Evolutionary conservation across 2,113 vertebrate genomes (phyloP), one percentile per base, ranked within the genome.

Genomic region (Panthera uncia): DNA sequence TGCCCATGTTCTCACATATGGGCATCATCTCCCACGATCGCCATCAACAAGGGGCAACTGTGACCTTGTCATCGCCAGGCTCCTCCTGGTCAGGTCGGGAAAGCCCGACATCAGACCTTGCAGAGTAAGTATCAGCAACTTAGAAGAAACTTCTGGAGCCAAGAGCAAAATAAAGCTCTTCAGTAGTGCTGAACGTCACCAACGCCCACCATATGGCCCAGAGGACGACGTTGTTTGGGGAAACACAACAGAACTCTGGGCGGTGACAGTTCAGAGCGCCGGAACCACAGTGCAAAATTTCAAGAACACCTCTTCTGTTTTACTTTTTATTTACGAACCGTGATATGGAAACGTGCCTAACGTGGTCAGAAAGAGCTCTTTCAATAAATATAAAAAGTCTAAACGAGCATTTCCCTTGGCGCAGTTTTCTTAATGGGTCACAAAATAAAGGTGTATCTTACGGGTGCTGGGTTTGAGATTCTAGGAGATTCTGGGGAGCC

Each of bases 121-220:
- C n/a, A 74, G 63, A 82, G n/a, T 18, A 15, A n/a, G 9, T 2
- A 6, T n/a, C 63, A 25, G 68, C 55, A 73, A 27, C 74, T 69
- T 63, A 68, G 90, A 38, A 73, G 52, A 45, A 86, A 84, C 65
- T 78, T 84, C 80, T 80, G 68, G 80, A 88, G 41, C 36, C 73
- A 2, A n/a, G 25, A n/a, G 25, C 1, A 16, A 55, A 66, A 69
- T 8, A 13, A 21, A 5, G 14, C 81, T 93, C 88, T 82, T 36
- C 76, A 52, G 63, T 63, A 90, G 92, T 5, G 27, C 36, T 27
- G 12, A 8, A 1, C 11, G 3, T 7, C 41, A 21, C 13, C 81
- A 48, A 31, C 0, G 1, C 71, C n/a, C 48, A 27, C 61, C 27
- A 0, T 1, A 0, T 1, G 21, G n/a, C 11, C 3, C 65, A 38